phyloP scores from a whole-genome alignment of 2,113 vertebrate genomes.

The human (Homo sapiens) region DNA sequence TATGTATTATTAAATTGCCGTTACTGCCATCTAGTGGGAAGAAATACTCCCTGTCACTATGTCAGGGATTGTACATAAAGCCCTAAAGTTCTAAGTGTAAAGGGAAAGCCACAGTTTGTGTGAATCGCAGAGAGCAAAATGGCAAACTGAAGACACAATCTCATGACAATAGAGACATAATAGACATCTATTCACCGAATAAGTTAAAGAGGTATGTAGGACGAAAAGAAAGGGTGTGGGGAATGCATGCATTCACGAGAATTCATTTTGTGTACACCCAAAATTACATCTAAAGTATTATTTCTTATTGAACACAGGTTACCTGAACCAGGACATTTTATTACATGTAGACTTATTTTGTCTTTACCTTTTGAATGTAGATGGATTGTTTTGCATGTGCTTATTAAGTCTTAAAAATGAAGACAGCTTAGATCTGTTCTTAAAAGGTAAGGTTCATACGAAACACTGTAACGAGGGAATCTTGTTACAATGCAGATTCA shows the following conservation, averaged over 20 bases:
- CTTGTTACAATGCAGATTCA: not conserved
- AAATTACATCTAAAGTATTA: not conserved
- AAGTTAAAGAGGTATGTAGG: not conserved
- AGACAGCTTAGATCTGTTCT: not conserved
- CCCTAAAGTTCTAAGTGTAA: not conserved
- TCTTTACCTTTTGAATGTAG: not conserved
- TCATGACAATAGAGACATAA: not conserved
- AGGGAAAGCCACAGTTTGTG: not conserved
- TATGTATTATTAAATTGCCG: conserved; percentile 81
- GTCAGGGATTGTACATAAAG: not conserved
- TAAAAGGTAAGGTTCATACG: not conserved
- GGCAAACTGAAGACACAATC: not conserved
- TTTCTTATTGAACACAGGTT: not conserved
- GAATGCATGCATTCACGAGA: too few species aligned
- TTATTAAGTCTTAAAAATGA: not conserved
- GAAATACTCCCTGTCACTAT: not conserved
- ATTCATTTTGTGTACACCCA: not conserved
- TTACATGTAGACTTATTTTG: not conserved
- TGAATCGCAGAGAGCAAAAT: not conserved
- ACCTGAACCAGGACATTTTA: not conserved
- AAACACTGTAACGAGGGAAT: not conserved
- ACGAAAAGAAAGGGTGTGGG: not conserved
- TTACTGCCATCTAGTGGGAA: conserved; percentile 87
- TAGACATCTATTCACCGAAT: not conserved
- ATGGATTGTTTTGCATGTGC: not conserved